Evolutionary conservation across 2,888 invertebrate genomes (phyloP).

Genomic region (Cryptus armator): DNA sequence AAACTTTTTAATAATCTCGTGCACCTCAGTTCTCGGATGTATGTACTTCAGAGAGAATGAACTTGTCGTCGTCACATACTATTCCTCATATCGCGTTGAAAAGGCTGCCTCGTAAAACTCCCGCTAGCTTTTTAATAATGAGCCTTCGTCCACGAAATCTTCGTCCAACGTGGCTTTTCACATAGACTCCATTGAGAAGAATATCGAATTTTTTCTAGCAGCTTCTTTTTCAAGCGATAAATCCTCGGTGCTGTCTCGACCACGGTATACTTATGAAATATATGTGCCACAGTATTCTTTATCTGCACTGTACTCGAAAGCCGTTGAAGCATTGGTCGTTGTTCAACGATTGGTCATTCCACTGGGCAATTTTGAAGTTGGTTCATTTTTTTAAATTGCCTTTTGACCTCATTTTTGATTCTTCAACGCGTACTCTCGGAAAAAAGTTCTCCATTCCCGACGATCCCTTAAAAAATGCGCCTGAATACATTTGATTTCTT

Average conservation of each 20-base stretch:
- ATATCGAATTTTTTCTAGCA: constrained; percentile 23
- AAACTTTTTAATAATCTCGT: constrained; percentile 45
- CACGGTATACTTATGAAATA: neutral
- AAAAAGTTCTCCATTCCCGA: no score
- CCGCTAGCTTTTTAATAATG: constrained; percentile 60
- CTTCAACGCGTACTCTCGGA: no score
- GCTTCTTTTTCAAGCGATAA: neutral
- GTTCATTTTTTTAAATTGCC: neutral
- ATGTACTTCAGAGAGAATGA: constrained; percentile 24
- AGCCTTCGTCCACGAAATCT: constrained; percentile 33
- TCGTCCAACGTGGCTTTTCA: constrained; percentile 13
- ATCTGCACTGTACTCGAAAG: neutral
- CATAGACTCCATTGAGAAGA: constrained; percentile 33
- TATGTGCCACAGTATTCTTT: neutral
- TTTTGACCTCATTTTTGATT: no score
- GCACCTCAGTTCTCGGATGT: neutral
- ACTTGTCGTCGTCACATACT: constrained; percentile 40
- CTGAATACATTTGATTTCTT: neutral
- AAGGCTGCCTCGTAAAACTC: constrained; percentile 51
- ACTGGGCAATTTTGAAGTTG: neutral
- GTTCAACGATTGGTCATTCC: neutral
- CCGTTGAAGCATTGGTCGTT: neutral
- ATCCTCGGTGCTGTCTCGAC: neutral
- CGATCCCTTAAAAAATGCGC: no score
- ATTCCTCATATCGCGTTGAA: constrained; percentile 37